A percentile compares a stretch with the other conserved stretches of the same genome.
Conservation (phyloP, 1,140 invertebrate species). For the Leptinotarsa texana region DNA sequence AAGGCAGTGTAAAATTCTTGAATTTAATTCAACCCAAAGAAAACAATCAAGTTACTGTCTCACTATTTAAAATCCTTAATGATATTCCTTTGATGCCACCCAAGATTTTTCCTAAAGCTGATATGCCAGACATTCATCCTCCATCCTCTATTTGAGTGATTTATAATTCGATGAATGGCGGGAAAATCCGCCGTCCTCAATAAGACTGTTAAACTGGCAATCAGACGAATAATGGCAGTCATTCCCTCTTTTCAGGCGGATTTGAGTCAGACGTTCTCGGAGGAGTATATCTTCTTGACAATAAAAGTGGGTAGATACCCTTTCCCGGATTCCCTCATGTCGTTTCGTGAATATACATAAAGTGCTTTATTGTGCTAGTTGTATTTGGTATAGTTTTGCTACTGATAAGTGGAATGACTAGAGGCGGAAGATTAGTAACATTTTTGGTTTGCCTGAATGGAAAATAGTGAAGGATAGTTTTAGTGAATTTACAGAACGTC, state of each 20-base stretch:
- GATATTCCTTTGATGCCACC: background rate
- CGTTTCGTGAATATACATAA: background rate
- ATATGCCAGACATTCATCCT: background rate
- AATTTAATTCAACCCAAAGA: no score
- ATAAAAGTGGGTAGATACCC: background rate
- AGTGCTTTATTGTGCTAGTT: no score
- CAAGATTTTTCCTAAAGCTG: background rate
- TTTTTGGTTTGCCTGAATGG: no score
- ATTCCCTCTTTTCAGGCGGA: background rate
- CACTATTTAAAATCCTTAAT: no score
- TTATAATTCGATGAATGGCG: background rate
- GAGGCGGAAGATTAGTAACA: no score
- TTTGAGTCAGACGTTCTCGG: background rate
- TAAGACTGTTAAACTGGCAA: background rate
- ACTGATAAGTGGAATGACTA: no score
- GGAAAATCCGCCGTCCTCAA: background rate
- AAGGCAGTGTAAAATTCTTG: no score
- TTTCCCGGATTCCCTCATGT: background rate
- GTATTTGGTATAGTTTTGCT: no score
- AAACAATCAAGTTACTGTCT: no score
- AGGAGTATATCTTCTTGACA: constrained; percentile 4
- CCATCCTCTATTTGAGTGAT: background rate
- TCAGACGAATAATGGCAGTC: background rate
- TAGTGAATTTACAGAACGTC: no score
- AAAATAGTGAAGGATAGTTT: no score